Evolutionary conservation across 2,113 vertebrate species (phyloP), one percentile per base, ranked within the genome.

Genomic region (Mastomys coucha): DNA sequence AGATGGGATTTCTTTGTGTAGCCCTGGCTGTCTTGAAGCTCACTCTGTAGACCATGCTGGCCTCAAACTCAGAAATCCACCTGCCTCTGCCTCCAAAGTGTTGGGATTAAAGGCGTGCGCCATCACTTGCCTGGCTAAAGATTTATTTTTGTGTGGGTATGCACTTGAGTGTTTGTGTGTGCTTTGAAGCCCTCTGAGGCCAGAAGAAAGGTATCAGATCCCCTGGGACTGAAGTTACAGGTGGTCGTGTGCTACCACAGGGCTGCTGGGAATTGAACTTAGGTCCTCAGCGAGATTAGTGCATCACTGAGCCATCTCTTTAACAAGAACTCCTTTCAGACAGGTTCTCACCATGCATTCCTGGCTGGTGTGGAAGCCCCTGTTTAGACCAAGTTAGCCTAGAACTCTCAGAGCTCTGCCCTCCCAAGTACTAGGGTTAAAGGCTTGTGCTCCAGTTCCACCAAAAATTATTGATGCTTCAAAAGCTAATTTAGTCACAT

Each of bases 401-500:
- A 82, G 78, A 82, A 58, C 58, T 84, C 56, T n/a, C 8, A 31
- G 81, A 65, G 58, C 81, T 60, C n/a, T 42, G 22, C 56, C 56
- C 24, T 85, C 14, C 81, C 58, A 19, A 19, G 39, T 31, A 26
- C 39, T 39, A 63, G 58, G 58, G 42, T 45, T 39, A 17, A 84
- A 84, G n/a, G 81, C 39, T 63, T 84, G 26, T 60, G 58, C 24
- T 84, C 24, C 22, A 42, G 24, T 42, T 84, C n/a, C n/a, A 84
- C n/a, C 39, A 65, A 26, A 42, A 63, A 42, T 56, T 91, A 85
- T 7, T 81, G 22, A n/a, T 90, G 39, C 92, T 95, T 85, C 58
- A 39, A 93, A 82, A 93, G 75, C 84, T 92, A 60, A 75, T 86
- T 82, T 69, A 67, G 58, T 76, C 13, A 42, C 58, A 84, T 93